phyloP scores from a whole-genome alignment of 2,797 vertebrate genomes.

The Syndactyla subalaris region DNA sequence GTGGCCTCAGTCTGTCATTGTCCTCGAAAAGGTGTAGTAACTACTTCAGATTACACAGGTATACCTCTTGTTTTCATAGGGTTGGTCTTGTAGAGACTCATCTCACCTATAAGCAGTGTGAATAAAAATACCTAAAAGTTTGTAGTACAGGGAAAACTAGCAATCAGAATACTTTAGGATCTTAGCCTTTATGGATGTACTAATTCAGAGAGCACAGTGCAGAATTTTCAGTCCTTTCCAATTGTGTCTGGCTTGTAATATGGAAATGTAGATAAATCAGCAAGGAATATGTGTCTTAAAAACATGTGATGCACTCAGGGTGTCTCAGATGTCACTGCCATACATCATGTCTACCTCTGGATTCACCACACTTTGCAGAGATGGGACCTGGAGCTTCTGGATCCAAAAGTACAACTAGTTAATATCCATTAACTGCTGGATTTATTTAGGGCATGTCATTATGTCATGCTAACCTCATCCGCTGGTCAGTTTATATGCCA shows the following conservation, averaged over 20 bases:
- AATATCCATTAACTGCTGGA: neutral
- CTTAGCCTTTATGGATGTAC: neutral
- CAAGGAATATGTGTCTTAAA: neutral
- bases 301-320: fast-evolving
- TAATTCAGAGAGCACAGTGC: neutral
- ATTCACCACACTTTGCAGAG: neutral
- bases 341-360: neutral
- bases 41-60: neutral
- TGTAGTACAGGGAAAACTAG: neutral
- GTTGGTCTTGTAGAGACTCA: neutral
- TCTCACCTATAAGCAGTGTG: neutral
- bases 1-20: neutral
- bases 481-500: neutral
- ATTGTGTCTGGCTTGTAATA: neutral
- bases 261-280: neutral
- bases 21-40: neutral
- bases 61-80: neutral
- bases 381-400: neutral
- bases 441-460: neutral
- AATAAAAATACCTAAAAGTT: neutral
- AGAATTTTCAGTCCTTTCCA: neutral
- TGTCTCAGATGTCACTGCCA: neutral
- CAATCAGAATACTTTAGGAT: neutral
- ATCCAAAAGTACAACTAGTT: neutral
- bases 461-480: neutral